Percentiles rank a stretch among this genome's conserved stretches.
Conservation (phyloP, 2,888 invertebrate genomes). For the Metellina segmentata region DNA sequence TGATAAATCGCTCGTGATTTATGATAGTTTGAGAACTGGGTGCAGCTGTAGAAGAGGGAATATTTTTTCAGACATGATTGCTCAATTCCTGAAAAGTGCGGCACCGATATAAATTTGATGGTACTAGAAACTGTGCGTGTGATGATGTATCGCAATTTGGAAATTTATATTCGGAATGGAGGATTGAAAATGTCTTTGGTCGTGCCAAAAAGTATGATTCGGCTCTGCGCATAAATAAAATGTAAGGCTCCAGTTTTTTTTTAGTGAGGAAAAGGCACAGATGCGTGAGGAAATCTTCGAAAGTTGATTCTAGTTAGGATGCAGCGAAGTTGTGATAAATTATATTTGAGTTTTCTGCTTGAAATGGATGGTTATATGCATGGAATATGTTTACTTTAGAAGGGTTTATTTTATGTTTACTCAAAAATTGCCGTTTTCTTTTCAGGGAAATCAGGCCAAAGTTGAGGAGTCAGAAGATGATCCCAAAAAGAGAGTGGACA, state of each 20-base stretch:
- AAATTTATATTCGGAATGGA: no score
- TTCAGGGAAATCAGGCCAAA: slow-evolving; percentile 81
- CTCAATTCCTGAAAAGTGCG: neutral
- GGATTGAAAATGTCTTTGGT: no score
- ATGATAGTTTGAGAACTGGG: neutral
- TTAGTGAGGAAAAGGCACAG: no score
- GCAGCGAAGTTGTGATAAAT: no score
- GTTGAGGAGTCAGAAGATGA: slow-evolving; percentile 81
- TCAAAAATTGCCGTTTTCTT: neutral
- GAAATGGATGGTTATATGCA: neutral
- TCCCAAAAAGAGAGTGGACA: slow-evolving; percentile 94
- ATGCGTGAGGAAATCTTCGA: no score
- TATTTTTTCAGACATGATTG: neutral
- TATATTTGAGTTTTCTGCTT: no score
- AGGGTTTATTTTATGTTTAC: neutral
- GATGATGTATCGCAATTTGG: no score
- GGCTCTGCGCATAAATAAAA: no score
- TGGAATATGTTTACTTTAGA: neutral
- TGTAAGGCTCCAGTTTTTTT: no score
- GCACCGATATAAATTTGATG: neutral
- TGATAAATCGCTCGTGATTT: neutral
- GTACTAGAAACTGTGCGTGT: no score
- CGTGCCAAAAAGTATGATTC: no score
- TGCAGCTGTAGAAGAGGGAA: neutral
- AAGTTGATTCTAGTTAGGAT: no score